phyloP scores from a whole-genome alignment of 2,888 invertebrate genomes.

The Euphydryas editha region DNA sequence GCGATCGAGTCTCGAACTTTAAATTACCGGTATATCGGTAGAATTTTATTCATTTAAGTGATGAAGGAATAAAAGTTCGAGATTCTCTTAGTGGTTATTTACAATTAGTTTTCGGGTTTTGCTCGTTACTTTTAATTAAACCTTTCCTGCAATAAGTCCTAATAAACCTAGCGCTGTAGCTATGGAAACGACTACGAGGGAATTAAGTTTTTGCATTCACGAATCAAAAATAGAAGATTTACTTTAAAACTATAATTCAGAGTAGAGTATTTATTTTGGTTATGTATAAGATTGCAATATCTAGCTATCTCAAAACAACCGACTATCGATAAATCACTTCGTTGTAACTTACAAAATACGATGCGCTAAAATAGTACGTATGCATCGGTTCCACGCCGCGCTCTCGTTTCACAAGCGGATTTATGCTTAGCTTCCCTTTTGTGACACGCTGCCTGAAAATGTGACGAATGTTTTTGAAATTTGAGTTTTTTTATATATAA shows the following conservation, averaged over 20 bases:
- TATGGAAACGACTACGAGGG: neutral
- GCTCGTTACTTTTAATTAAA: constrained; percentile 24
- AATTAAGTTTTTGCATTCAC: neutral
- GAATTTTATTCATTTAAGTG: constrained; percentile 45
- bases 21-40: constrained; percentile 74
- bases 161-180: constrained; percentile 5
- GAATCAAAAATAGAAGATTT: neutral
- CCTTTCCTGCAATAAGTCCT: constrained; percentile 4
- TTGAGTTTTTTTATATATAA: neutral
- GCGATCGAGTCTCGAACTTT: constrained; percentile 69
- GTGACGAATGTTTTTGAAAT: neutral
- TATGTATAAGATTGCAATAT: neutral
- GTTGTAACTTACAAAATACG: constrained; percentile 60
- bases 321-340: constrained; percentile 52
- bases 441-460: constrained; percentile 51
- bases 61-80: constrained; percentile 42
- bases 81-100: constrained; percentile 37
- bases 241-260: neutral
- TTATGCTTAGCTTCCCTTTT: constrained; percentile 66
- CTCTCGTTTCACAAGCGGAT: constrained; percentile 70
- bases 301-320: constrained; percentile 3
- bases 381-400: constrained; percentile 62
- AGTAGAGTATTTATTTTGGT: neutral
- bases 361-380: constrained; percentile 64
- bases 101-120: constrained; percentile 32